Evolutionary conservation across 2,113 vertebrate genomes (phyloP).

Genomic region (Pelobates fuscus): DNA sequence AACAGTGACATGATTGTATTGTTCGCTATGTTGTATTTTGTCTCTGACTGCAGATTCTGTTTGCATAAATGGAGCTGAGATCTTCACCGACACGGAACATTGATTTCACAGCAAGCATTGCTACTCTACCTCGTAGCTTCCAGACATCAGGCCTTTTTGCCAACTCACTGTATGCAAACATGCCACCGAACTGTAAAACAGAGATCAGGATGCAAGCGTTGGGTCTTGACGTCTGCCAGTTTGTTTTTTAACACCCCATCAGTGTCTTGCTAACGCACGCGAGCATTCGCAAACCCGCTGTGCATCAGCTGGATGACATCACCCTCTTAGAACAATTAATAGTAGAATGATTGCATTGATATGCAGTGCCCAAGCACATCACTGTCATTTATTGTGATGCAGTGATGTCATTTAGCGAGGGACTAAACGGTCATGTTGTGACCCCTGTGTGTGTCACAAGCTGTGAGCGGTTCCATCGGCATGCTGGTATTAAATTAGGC

Average conservation of each 20-base stretch:
- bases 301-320: background rate
- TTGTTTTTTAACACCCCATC: conserved; percentile 1
- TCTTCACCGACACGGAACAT: conserved; percentile 27
- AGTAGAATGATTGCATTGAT: background rate
- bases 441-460: too few species aligned
- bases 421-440: too few species aligned
- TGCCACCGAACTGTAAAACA: conserved; percentile 10
- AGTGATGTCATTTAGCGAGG: conserved; percentile 3
- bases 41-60: background rate
- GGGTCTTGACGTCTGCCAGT: conserved; percentile 3
- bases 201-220: background rate
- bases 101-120: conserved; percentile 5
- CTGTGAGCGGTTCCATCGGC: too few species aligned
- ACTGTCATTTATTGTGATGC: background rate
- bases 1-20: too few species aligned
- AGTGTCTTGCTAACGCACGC: background rate
- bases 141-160: background rate
- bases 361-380: background rate
- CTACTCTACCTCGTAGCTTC: background rate
- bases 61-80: background rate
- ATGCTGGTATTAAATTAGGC: too few species aligned
- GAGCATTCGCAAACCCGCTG: background rate
- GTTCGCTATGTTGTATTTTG: background rate
- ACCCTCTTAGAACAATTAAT: background rate
- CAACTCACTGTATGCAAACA: conserved; percentile 3